Evolutionary conservation across 2,113 vertebrate genomes (phyloP), one percentile per base, ranked within the genome.

Genomic region (Litocranius walleri): DNA sequence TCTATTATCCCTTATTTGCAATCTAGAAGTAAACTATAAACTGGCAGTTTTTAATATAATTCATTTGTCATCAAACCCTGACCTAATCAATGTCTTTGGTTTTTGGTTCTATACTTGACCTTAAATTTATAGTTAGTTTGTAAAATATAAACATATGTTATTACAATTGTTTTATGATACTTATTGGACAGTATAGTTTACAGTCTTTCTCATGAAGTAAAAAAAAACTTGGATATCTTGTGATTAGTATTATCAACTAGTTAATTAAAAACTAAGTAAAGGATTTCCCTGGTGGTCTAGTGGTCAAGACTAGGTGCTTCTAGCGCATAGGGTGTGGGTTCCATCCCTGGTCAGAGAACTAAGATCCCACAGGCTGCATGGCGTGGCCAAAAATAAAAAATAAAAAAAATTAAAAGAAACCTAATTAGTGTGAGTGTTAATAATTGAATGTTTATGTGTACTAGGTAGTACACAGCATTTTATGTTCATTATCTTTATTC

Each of bases 41-140:
- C n/a, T 43, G 19, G 14, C 5, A 62, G 33, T 95, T 88, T 97
- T 94, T 94, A 77, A 36, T 48, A 36, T 90, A 87, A 93, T 7
- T 88, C 57, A 92, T 84, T 85, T 93, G 77, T 59, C 21, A 77
- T 61, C 29, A 91, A 64, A 95, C 9, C 36, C 87, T 96, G 33
- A 92, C 57, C 36, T 77, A 74, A 61, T 7, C n/a, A 50, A n/a
- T 92, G 33, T 59, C 40, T 89, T 93, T 59, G 16, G 7, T 33
- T 85, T 96, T 94, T 74, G 67, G 77, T 94, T 94, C 85, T 81
- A 3, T 96, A 33, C 54, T 94, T 84, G 9, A 62, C 27, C 15
- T 54, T 86, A 52, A 29, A 81, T 59, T 95, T 94, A 56, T 93
- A 54, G 48, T 95, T 77, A 85, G 62, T 82, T 97, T 95, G 12